Base-by-base conservation (phyloP, 2,888 invertebrate genomes). In the Acleris cristana region DNA sequence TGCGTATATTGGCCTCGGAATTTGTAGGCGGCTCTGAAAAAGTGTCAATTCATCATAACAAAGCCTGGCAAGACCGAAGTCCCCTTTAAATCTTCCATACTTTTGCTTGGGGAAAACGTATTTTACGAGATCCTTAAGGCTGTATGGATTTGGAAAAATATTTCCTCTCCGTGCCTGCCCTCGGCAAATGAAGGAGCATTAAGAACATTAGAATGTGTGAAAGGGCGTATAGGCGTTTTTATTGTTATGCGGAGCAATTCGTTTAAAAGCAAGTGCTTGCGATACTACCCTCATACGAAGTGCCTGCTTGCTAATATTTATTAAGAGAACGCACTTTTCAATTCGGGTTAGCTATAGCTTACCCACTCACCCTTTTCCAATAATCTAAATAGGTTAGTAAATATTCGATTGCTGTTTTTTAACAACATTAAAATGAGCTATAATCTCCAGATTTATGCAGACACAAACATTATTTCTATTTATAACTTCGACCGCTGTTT, bases 131-230 rank as follows among this genome's bases (percentile, higher is more conserved):
- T 90, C 90, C 92, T 93, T 92, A 92, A 92, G 93, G 92, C 92
- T 90, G 92, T 93, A 93, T 93, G 93, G 93, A 93, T 93, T 93
- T 92, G 89, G 90, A 87, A 88, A 92, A 93, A 93, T 93, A 93
- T 93, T 92, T 91, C 92, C 89, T 86, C 85, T 87, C 82, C 91
- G 90, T 91, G 90, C 89, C 88, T 83, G 89, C 89, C 89, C 86
- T 86, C 88, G 87, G 88, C 90, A 91, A 92, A 92, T 92, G 90
- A 92, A 91, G 88, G 91, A 87, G 86, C 87, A 85, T 88, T 89
- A 86, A 83, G 88, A 87, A 88, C 89, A 89, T 90, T 89, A 91
- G 88, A 90, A 92, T 91, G 91, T 91, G 92, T 89, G 90, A 88
- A 90, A 90, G 88, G 88, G 87, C 88, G 88, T 83, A 87, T 87